Conservation (phyloP, 2,888 invertebrate genomes). For the Xanthia togata region DNA sequence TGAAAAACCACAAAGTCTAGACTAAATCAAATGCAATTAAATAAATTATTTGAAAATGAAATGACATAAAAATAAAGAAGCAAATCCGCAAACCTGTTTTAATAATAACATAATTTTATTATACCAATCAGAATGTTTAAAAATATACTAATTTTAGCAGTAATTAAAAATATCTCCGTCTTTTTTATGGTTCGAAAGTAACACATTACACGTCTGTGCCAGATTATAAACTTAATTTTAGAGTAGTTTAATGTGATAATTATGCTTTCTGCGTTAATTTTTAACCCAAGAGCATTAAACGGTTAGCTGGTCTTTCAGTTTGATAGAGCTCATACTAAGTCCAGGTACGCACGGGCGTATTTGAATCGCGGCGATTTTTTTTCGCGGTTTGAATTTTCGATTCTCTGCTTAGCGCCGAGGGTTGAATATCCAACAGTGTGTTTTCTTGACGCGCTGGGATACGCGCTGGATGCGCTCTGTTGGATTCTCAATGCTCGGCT, state of each 20-base stretch:
- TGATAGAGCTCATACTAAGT: slow-evolving; percentile 67
- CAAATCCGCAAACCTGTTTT: neutral
- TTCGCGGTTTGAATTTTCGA: too few relatives aligned
- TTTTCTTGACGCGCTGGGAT: too few relatives aligned
- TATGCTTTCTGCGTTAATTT: slow-evolving; percentile 51
- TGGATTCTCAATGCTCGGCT: too few relatives aligned
- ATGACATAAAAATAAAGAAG: neutral
- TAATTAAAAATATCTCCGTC: slow-evolving; percentile 18
- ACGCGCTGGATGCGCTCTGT: too few relatives aligned
- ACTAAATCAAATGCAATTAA: neutral
- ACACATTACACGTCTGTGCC: slow-evolving; percentile 15
- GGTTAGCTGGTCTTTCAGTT: slow-evolving; percentile 62
- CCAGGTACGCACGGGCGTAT: too few relatives aligned
- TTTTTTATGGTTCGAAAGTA: slow-evolving; percentile 38
- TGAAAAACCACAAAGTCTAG: neutral
- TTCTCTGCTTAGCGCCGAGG: too few relatives aligned
- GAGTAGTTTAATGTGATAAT: slow-evolving; percentile 41
- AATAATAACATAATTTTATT: slow-evolving; percentile 5
- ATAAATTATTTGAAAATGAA: neutral
- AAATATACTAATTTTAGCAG: slow-evolving; percentile 7
- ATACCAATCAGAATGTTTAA: neutral
- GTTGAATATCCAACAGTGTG: too few relatives aligned
- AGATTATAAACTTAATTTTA: slow-evolving; percentile 28
- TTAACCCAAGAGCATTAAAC: slow-evolving; percentile 42
- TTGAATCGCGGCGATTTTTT: too few relatives aligned